phyloP scores from a whole-genome alignment of 1,140 invertebrate species.

The Aphidius gifuensis region DNA sequence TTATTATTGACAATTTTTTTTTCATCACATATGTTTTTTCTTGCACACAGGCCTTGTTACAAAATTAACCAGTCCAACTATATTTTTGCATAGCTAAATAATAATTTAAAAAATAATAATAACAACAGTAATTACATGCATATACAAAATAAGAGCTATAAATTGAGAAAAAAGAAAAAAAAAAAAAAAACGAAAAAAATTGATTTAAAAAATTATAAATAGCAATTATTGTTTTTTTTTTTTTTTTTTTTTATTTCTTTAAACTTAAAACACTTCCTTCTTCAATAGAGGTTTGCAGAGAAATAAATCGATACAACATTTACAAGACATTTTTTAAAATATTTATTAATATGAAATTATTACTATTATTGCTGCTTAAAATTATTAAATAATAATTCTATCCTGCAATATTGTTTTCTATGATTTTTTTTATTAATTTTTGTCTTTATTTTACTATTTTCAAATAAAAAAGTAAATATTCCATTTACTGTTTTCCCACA shows the following conservation, averaged over 20 bases:
- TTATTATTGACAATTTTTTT: too few species aligned
- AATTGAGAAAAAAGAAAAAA: neutral
- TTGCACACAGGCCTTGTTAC: slow-evolving; percentile 1
- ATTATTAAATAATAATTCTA: slow-evolving; percentile 48
- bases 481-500: slow-evolving; percentile 43
- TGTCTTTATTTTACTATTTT: slow-evolving; percentile 16
- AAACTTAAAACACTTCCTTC: neutral
- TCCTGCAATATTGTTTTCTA: slow-evolving; percentile 25
- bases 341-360: slow-evolving; percentile 53
- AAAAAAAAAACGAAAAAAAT: neutral
- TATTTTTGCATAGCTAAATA: neutral
- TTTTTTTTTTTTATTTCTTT: neutral
- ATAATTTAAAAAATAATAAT: slow-evolving; percentile 4
- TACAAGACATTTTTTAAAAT: slow-evolving; percentile 47
- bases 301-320: slow-evolving; percentile 49
- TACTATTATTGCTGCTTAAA: slow-evolving; percentile 51
- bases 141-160: slow-evolving; percentile 8
- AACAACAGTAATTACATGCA: slow-evolving; percentile 22
- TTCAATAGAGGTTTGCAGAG: slow-evolving; percentile 35
- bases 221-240: neutral
- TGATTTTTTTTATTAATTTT: slow-evolving; percentile 15
- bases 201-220: slow-evolving; percentile 6
- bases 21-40: too few species aligned
- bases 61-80: slow-evolving; percentile 13
- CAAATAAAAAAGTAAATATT: slow-evolving; percentile 12